These are phyloP conservation scores for Jacana jacana DNA, from an alignment of 2,113 vertebrate genomes.

Conservation along the genomic window DNA sequence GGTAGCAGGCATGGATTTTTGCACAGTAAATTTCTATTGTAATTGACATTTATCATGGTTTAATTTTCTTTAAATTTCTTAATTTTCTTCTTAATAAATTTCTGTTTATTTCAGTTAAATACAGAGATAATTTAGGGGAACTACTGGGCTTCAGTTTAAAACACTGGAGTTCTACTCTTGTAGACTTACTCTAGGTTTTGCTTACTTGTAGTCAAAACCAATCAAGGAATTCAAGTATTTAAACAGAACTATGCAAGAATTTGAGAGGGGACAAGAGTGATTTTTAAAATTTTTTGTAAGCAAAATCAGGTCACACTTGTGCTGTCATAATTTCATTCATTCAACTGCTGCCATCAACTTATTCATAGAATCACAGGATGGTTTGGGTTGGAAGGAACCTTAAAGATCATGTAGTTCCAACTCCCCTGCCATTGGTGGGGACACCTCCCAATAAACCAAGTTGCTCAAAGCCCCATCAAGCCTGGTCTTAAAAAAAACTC, in stretches of 20 bases:
- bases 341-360: not conserved
- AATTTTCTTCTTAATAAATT: no score
- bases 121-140: not conserved
- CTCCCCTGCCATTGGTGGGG: no score
- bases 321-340: not conserved
- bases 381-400: no score
- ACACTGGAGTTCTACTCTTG: not conserved
- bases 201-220: not conserved
- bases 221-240: not conserved
- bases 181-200: not conserved
- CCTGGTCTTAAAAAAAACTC: not conserved
- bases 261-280: not conserved
- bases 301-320: not conserved
- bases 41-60: not conserved
- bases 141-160: not conserved
- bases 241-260: not conserved
- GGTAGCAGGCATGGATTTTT: not conserved
- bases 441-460: no score
- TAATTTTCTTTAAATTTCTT: not conserved
- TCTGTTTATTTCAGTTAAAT: constrained; percentile 28
- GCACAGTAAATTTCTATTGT: not conserved
- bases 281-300: not conserved
- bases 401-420: no score
- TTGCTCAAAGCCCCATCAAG: no score
- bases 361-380: not conserved